Evolutionary conservation across 2,888 invertebrate genomes (phyloP), one percentile per base, ranked within the genome.

Genomic region (Aphidoletes aphidimyza): DNA sequence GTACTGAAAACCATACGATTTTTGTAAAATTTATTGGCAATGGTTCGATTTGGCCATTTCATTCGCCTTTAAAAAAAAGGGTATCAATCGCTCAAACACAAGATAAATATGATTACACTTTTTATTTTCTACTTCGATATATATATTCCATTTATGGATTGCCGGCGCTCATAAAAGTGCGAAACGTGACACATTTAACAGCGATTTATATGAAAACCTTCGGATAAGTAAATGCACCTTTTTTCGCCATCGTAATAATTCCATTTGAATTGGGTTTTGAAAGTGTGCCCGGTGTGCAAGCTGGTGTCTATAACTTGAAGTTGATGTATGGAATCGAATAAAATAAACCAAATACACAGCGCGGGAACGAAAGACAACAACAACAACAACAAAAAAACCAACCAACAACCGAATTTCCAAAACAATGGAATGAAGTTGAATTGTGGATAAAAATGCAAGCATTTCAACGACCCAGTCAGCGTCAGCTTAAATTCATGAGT

Each of bases 111-210:
- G 47, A 17, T 8, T 47, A 17, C 47, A 17, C 19, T 11, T 19
- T 17, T 47, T 47, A 14, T 11, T 19, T 17, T 19, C 17, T 47
- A 19, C 11, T 2, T 47, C 17, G 8, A 47, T 2, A 2, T 19
- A 19, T 47, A 14, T 17, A 47, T 47, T 47, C 17, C 17, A 14
- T 19, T 54, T 54, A 5, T 3, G 11, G 26, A 54, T 54, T 26
- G 26, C 22, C 17, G n/a, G 11, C 26, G 30, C 11, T 69, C 2
- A 69, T 69, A 69, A 69, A 69, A 14, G 69, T 69, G 69, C n/a
- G 69, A 69, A 69, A 69, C 69, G 69, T 69, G 69, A 69, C 69
- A 54, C 3, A n/a, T 17, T 54, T 22, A 54, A n/a, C 22, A 8
- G 17, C 54, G 54, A 54, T 54, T 69, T 30, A 69, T 69, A 30